Evolutionary conservation across 2,888 invertebrate genomes (phyloP), one percentile per base, ranked within the genome.

Genomic region (Odontocerum albicorne): DNA sequence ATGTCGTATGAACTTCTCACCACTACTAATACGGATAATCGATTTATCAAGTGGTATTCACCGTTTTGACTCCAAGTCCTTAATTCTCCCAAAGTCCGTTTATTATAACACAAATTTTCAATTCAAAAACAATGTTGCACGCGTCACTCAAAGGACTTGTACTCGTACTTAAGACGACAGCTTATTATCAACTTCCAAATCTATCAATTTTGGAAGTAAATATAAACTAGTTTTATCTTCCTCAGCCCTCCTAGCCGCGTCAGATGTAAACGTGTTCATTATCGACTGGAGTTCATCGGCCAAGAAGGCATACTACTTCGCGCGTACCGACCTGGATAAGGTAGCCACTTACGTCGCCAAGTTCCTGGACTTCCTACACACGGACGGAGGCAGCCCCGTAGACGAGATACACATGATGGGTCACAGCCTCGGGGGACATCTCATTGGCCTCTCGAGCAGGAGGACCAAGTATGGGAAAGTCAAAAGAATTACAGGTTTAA

Each of bases 401-500:
- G 6, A 15, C 20, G 19, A n/a, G 13, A 6, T 45, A 8, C 45
- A 45, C 33, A 6, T 52, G n/a, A 21, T 45, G 17, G 52, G 52
- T 0, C 52, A 52, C 21, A 52, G 52, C 6, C 17, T 38, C 6
- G 52, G 52, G 2, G 52, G 45, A 3, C 52, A 52, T 13, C 36
- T 52, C 13, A 32, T 38, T 7, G 52, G 52, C 7, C 45, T 45
- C 19, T 32, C 45, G 22, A 39, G 44, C 38, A 12, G 52, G 15
- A 12, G n/a, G 21, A 12, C 31, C 19, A 38, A 20, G 15, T 2
- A 13, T 6, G 27, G 45, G 31, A 20, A 16, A 3, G 17, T 31
- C 19, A 38, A 27, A 2, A 36, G 32, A 38, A 16, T 45, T 32
- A 36, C 60, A 74, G 38, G 45, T 27, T n/a, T n/a, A n/a, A n/a